Evolutionary conservation across 2,797 vertebrate genomes (phyloP).

Genomic region (Aselliscus stoliczkanus): DNA sequence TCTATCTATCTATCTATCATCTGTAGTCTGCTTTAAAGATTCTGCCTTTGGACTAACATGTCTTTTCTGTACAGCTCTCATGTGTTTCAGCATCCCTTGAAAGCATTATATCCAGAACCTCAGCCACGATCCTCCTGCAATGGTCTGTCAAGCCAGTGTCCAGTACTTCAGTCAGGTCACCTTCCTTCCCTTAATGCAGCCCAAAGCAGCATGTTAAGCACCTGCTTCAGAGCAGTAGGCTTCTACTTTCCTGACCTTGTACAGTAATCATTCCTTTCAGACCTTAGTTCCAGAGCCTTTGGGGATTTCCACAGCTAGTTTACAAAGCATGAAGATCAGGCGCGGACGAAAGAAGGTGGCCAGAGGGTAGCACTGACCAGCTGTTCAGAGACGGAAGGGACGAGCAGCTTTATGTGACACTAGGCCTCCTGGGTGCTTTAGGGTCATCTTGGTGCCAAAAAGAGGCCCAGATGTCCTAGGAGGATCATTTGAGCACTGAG

Average conservation of each 20-base stretch:
- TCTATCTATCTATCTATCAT: no score
- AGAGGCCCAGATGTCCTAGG: background rate
- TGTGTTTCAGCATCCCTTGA: background rate
- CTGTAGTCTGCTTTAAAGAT: background rate
- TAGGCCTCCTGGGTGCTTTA: background rate
- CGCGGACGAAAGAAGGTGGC: background rate
- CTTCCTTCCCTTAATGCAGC: background rate
- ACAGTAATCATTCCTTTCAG: background rate
- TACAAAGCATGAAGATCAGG: background rate
- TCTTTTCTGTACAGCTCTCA: background rate
- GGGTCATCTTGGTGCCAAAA: background rate
- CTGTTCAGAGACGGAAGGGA: background rate
- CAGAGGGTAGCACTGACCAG: background rate
- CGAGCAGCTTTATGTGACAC: background rate
- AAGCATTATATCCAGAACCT: background rate
- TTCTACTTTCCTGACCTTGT: background rate
- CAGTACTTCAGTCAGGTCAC: background rate
- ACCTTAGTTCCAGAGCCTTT: background rate
- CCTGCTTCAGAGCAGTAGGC: background rate
- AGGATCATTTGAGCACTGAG: background rate
- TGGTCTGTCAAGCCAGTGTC: background rate
- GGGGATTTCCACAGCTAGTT: background rate
- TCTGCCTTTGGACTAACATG: background rate
- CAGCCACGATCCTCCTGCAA: background rate
- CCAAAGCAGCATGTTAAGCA: background rate